Percentiles rank a stretch among this genome's conserved stretches.
Conservation (phyloP, 2,888 invertebrate species). For the Chouioia cunea region DNA sequence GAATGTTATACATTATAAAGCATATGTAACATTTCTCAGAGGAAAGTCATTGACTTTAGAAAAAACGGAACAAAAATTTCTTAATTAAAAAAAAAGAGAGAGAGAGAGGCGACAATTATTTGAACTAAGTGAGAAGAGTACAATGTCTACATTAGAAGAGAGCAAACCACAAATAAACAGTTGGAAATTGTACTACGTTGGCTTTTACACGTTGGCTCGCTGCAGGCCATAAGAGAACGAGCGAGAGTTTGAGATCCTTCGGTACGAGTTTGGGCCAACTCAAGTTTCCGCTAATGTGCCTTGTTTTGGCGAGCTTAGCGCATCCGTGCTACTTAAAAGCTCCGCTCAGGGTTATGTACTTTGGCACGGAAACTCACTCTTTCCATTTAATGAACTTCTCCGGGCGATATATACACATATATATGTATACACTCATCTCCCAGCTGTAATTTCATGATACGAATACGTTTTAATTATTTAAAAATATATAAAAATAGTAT, state of each 20-base stretch:
- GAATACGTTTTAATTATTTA: too few species aligned
- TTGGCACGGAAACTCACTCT: slow-evolving; percentile 39
- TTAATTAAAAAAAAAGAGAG: too few species aligned
- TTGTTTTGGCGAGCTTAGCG: slow-evolving; percentile 64
- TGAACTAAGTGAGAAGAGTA: too few species aligned
- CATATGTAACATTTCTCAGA: too few species aligned
- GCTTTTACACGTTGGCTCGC: slow-evolving; percentile 50
- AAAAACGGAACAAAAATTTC: too few species aligned
- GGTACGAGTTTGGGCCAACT: slow-evolving; percentile 55
- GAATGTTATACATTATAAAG: too few species aligned
- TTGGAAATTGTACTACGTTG: slow-evolving; percentile 44
- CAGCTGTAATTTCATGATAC: too few species aligned
- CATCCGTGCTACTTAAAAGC: slow-evolving; percentile 60
- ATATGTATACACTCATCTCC: too few species aligned
- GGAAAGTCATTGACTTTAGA: too few species aligned
- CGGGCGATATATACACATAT: too few species aligned
- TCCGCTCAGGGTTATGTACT: slow-evolving; percentile 43
- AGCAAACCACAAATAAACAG: slow-evolving; percentile 57
- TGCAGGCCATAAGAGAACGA: slow-evolving; percentile 28
- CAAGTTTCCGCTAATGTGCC: slow-evolving; percentile 67
- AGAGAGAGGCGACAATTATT: too few species aligned
- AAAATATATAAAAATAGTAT: too few species aligned
- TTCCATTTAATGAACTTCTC: slow-evolving; percentile 22
- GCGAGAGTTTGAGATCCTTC: slow-evolving; percentile 48
- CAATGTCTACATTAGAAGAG: slow-evolving; percentile 31